phyloP scores from a whole-genome alignment of 2,888 invertebrate species.

The Cremastobaeus sp. region DNA sequence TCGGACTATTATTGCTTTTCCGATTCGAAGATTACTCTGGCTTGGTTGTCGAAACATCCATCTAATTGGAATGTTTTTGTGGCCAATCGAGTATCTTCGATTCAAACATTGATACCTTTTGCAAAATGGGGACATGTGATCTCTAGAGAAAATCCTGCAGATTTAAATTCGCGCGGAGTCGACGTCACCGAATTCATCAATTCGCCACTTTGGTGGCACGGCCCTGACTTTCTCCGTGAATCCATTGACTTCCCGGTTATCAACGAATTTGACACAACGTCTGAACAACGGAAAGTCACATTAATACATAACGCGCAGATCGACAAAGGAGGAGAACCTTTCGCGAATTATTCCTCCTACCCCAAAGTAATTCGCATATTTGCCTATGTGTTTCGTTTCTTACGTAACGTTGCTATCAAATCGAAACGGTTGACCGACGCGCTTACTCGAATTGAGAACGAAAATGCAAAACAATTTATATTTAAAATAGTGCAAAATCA shows the following conservation, averaged over 20 bases:
- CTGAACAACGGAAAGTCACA: too few relatives aligned
- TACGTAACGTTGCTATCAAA: too few relatives aligned
- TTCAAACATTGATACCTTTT: not conserved
- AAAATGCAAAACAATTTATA: too few relatives aligned
- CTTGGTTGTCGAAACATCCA: not conserved
- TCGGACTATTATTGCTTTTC: too few relatives aligned
- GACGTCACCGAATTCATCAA: not conserved
- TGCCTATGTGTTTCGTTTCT: not conserved
- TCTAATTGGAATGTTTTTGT: not conserved
- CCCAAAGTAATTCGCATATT: not conserved
- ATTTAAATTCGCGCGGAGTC: not conserved
- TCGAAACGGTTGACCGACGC: too few relatives aligned
- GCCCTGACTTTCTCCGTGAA: too few relatives aligned
- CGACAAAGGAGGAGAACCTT: too few relatives aligned
- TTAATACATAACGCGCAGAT: too few relatives aligned
- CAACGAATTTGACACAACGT: too few relatives aligned
- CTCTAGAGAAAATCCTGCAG: not conserved
- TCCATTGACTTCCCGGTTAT: too few relatives aligned
- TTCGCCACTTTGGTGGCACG: not conserved
- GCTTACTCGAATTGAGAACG: too few relatives aligned
- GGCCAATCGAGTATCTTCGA: not conserved
- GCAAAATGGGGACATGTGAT: not conserved
- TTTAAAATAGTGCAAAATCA: too few relatives aligned
- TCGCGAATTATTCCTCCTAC: not conserved
- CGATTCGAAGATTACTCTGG: not conserved